Evolutionary conservation across 2,113 vertebrate genomes (phyloP).

Genomic region (Delphinapterus leucas): DNA sequence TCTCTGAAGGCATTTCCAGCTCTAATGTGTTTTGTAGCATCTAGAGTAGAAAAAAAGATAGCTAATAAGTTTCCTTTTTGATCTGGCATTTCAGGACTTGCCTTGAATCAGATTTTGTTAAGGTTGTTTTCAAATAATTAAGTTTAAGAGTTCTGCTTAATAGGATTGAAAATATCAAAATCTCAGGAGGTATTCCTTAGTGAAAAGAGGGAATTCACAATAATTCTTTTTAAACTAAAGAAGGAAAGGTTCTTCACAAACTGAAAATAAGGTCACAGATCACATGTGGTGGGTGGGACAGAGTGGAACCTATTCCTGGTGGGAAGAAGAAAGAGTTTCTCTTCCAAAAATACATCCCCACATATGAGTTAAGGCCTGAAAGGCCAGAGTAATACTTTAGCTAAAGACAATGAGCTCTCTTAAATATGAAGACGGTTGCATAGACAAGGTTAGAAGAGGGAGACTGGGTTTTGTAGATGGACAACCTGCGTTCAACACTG

Average conservation of each 20-base stretch:
- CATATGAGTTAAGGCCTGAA: neutral
- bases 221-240: constrained; percentile 34
- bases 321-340: neutral
- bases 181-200: constrained; percentile 41
- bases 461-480: neutral
- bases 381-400: neutral
- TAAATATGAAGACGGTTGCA: neutral
- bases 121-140: constrained; percentile 62
- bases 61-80: constrained; percentile 51
- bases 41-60: neutral
- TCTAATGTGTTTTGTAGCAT: neutral
- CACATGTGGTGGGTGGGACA: neutral
- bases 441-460: neutral
- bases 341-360: neutral
- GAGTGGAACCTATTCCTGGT: neutral
- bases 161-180: constrained; percentile 52
- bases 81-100: constrained; percentile 52
- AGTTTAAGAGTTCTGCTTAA: constrained; percentile 51
- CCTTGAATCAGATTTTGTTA: constrained; percentile 66
- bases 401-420: neutral
- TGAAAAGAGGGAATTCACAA: neutral
- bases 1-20: constrained; percentile 33
- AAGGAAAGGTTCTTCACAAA: neutral
- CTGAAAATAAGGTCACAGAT: neutral
- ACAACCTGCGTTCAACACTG: neutral